These are phyloP conservation scores for Cherax destructor DNA, from an alignment of 1,140 invertebrate species.

Conservation along the genomic window DNA sequence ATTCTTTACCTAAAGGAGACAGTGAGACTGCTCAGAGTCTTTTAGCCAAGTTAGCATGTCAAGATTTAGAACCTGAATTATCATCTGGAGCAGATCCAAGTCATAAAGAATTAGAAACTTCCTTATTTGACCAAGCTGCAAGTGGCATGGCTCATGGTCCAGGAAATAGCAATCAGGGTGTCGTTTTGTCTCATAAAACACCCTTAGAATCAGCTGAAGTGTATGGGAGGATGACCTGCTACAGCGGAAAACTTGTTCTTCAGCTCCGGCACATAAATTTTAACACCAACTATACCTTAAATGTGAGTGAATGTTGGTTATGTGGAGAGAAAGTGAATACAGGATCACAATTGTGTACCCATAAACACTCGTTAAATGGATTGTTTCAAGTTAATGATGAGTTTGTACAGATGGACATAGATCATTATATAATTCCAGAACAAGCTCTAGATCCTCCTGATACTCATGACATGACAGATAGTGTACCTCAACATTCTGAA, in stretches of 20 bases:
- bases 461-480: constrained; percentile 42
- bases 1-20: constrained; percentile 58
- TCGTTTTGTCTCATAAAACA: constrained; percentile 29
- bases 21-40: constrained; percentile 63
- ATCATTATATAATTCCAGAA: constrained; percentile 71
- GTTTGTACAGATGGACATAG: constrained; percentile 66
- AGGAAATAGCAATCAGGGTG: constrained; percentile 16
- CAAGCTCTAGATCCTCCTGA: constrained; percentile 62
- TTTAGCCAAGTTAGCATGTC: constrained; percentile 52
- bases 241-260: constrained; percentile 52
- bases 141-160: constrained; percentile 4
- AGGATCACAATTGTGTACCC: constrained; percentile 68
- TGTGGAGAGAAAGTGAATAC: constrained; percentile 68
- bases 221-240: constrained; percentile 59
- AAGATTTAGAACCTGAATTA: constrained; percentile 56
- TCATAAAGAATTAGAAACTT: constrained; percentile 53
- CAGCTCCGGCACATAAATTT: constrained; percentile 63
- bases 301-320: constrained; percentile 71
- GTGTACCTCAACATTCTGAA: constrained; percentile 26
- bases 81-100: constrained; percentile 37
- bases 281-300: constrained; percentile 69
- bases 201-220: constrained; percentile 53
- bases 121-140: constrained; percentile 50
- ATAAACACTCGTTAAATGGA: constrained; percentile 70
- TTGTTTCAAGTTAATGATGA: constrained; percentile 71